Conservation (phyloP, 2,888 invertebrate genomes). For the Acholoe squamosa region DNA sequence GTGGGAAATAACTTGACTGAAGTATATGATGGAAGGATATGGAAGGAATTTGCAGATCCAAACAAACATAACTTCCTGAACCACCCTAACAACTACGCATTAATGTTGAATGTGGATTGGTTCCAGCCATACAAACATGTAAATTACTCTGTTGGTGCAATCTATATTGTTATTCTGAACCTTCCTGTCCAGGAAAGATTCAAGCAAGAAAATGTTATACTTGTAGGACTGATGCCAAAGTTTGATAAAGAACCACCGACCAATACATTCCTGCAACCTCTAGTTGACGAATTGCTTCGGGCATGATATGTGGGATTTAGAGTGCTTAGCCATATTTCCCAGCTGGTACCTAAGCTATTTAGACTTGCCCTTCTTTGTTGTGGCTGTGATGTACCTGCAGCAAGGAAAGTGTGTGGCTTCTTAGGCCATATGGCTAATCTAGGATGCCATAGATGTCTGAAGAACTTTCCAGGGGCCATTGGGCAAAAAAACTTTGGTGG, state of each 20-base stretch:
- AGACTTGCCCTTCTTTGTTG: background rate
- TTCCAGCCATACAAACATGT: conserved; percentile 38
- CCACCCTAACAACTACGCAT: background rate
- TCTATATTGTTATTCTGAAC: background rate
- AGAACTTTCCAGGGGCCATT: background rate
- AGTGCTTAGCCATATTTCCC: background rate
- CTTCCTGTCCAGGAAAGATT: background rate
- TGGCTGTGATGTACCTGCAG: conserved; percentile 39
- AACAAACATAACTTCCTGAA: background rate
- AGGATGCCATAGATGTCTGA: background rate
- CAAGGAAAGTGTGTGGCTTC: background rate
- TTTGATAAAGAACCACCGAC: background rate
- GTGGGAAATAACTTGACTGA: background rate
- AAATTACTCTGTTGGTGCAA: background rate
- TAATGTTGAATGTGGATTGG: conserved; percentile 36
- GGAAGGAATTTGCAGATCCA: conserved; percentile 32
- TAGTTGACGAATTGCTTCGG: background rate
- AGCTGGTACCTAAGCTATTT: background rate
- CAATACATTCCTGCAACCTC: background rate
- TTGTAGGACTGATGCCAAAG: background rate
- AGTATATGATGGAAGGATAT: conserved; percentile 13
- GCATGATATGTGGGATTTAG: background rate
- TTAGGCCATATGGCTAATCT: background rate
- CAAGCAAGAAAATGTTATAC: background rate
- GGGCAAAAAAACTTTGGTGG: conserved; percentile 19